Base-by-base conservation (phyloP, 2,797 vertebrate species). In the Crypturellus tataupa region DNA sequence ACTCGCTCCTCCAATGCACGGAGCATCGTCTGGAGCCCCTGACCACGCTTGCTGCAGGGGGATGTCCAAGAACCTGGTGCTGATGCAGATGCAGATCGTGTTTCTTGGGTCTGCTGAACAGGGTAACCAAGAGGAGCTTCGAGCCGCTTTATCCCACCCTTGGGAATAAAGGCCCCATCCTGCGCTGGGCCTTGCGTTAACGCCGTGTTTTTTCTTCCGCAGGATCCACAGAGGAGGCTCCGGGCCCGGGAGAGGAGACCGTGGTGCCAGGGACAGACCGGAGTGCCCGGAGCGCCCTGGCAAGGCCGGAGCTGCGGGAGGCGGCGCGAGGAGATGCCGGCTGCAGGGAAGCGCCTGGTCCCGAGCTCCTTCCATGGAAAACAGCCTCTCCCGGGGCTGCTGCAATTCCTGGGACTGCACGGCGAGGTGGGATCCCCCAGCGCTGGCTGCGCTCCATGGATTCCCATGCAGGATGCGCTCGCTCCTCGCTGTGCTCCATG, bases 351-450 rank as follows among this genome's bases (percentile, higher is more conserved):
- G 70, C 73, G 51, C 63, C 63, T 78, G 4, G 0, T 37, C 47
- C 29, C 35, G 33, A 78, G 58, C 55, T 85, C 55, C 73, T 64
- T 11, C 64, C 1, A 0, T 27, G 4, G 1, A 35, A 16, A 44
- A 1, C 35, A 20, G 37, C 68, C 10, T 62, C 68, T n/a, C 16
- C 25, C 0, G 37, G 37, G 37, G 42, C 60, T 29, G 4, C 55
- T 10, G 62, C 35, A 47, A 56, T 89, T 64, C 53, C 2, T 1
- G 0, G n/a, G 27, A 16, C 31, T 15, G 44, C n/a, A 40, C 9
- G 0, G 18, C 0, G 3, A 56, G 8, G 40, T n/a, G 31, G 16
- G 3, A 25, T 59, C 40, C 44, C 16, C 60, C 1, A 4, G 60
- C 2, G 8, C 64, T 71, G 68, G 82, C 75, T 69, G 78, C 1